Evolutionary conservation across 2,888 invertebrate genomes (phyloP).

Genomic region (Thymelicus acteon): DNA sequence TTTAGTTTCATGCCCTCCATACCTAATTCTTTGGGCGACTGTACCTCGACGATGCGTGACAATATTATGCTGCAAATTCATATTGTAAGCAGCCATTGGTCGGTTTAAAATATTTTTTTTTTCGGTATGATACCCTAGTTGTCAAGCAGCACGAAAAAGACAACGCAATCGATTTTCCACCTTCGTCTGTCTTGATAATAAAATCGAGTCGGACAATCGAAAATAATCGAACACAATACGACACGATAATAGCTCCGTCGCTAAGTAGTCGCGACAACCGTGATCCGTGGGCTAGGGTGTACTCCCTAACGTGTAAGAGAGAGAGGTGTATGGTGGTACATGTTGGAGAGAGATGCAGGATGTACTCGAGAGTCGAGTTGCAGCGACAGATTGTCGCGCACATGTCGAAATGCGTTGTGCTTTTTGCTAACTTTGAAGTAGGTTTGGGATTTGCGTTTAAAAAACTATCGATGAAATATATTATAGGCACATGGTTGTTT

Average conservation of each 20-base stretch:
- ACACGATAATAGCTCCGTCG: constrained; percentile 72
- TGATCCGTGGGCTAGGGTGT: constrained; percentile 47
- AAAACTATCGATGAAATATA: constrained; percentile 42
- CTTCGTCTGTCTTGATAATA: constrained; percentile 43
- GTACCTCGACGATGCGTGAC: too few relatives aligned
- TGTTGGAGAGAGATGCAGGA: constrained; percentile 52
- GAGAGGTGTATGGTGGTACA: constrained; percentile 43
- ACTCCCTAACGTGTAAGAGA: constrained; percentile 53
- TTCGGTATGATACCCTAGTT: too few relatives aligned
- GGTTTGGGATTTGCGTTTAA: constrained; percentile 37
- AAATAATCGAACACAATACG: constrained; percentile 74
- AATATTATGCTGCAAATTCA: too few relatives aligned
- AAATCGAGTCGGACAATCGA: constrained; percentile 71
- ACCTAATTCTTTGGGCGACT: too few relatives aligned
- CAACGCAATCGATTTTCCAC: constrained; percentile 8
- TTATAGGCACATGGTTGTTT: too few relatives aligned
- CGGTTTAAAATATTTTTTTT: too few relatives aligned
- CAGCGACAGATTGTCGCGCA: constrained; percentile 83
- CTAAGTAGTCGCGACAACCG: constrained; percentile 75
- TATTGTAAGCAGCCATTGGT: too few relatives aligned
- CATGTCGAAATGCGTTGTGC: constrained; percentile 82
- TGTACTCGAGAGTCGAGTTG: constrained; percentile 66
- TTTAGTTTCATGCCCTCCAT: too few relatives aligned
- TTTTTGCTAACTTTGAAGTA: constrained; percentile 69
- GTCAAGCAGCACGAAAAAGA: too few relatives aligned